Conservation (phyloP, 2,888 invertebrate species). For the Ophraella communa region DNA sequence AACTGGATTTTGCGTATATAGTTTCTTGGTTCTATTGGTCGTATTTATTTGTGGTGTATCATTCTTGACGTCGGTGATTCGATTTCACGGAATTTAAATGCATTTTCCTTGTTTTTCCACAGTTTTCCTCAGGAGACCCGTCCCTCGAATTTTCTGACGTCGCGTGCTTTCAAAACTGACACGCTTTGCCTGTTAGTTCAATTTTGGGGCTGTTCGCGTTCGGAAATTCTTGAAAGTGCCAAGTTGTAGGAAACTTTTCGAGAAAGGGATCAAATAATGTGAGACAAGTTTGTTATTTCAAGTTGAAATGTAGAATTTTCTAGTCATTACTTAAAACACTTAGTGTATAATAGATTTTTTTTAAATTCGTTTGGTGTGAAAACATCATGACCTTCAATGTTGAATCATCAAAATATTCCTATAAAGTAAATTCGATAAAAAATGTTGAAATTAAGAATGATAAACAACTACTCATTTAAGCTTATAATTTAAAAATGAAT, state of each 20-base stretch:
- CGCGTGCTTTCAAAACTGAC: conserved; percentile 18
- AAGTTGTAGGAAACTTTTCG: not conserved
- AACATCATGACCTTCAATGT: too few relatives aligned
- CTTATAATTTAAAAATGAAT: too few relatives aligned
- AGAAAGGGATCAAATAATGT: not conserved
- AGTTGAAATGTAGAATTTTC: not conserved
- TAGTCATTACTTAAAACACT: too few relatives aligned
- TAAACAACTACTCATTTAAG: too few relatives aligned
- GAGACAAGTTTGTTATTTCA: not conserved
- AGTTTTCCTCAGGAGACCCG: conserved; percentile 24
- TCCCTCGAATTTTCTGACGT: conserved; percentile 21
- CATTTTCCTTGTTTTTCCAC: conserved; percentile 36
- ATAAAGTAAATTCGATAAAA: too few relatives aligned
- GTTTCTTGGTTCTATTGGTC: conserved; percentile 21
- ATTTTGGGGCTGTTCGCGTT: conserved; percentile 5
- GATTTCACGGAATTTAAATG: conserved; percentile 37
- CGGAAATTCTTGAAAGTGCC: not conserved
- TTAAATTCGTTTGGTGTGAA: too few relatives aligned
- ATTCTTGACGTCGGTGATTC: conserved; percentile 20
- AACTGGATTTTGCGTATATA: conserved; percentile 24
- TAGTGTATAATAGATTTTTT: not conserved
- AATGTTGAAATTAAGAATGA: too few relatives aligned
- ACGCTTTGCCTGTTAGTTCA: conserved; percentile 11
- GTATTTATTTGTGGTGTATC: conserved; percentile 21
- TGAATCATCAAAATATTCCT: too few relatives aligned